phyloP scores from a whole-genome alignment of 1,140 invertebrate genomes.

The Lutraria rhynchaena region DNA sequence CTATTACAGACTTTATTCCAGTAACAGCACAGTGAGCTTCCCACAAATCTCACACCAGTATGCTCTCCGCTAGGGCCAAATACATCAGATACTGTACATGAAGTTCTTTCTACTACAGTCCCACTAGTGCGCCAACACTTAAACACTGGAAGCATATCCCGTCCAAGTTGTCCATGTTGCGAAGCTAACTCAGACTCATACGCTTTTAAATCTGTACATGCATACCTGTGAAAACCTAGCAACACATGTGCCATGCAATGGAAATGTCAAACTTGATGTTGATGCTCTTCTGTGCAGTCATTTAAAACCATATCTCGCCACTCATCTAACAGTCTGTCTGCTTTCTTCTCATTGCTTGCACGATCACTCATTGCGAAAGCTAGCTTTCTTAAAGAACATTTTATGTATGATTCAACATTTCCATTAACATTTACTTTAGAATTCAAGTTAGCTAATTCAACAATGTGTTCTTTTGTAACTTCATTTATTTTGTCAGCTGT shows the following conservation, averaged over 20 bases:
- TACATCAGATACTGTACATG: constrained; percentile 9
- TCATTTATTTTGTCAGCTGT: constrained; percentile 20
- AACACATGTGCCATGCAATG: constrained; percentile 46
- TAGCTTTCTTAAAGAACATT: constrained; percentile 4
- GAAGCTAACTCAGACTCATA: neutral
- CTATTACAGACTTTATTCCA: constrained; percentile 26
- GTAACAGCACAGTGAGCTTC: constrained; percentile 36
- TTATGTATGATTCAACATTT: constrained; percentile 1
- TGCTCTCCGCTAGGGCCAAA: constrained; percentile 40
- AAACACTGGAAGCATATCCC: constrained; percentile 16
- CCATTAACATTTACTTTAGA: neutral
- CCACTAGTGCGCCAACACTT: constrained; percentile 12
- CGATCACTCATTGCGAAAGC: constrained; percentile 30
- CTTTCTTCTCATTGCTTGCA: constrained; percentile 35
- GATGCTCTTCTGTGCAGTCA: neutral
- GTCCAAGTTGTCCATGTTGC: constrained; percentile 10
- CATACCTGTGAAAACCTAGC: constrained; percentile 37
- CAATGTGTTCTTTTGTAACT: constrained; percentile 25
- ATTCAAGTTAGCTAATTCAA: neutral
- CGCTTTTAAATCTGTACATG: neutral
- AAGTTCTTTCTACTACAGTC: constrained; percentile 1
- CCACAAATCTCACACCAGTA: constrained; percentile 21
- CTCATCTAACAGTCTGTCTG: constrained; percentile 4
- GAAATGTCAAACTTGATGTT: constrained; percentile 22
- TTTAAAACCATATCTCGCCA: constrained; percentile 28